Evolutionary conservation across 2,113 vertebrate species (phyloP).

Genomic region (Microcebus tavaratra): DNA sequence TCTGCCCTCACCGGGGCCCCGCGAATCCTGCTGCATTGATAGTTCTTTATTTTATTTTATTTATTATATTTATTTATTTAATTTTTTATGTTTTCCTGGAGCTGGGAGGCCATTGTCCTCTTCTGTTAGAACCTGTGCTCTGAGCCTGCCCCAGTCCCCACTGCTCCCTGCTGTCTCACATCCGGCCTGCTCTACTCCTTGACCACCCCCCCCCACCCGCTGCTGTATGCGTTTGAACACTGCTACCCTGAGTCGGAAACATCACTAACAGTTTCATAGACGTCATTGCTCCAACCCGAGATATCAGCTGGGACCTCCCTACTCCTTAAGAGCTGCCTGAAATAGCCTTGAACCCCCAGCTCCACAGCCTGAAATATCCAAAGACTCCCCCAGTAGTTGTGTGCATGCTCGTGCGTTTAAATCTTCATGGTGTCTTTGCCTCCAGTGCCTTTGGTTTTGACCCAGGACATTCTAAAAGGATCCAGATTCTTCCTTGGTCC

Average conservation of each 20-base stretch:
- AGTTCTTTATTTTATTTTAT: too few species aligned
- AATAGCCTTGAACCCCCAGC: background rate
- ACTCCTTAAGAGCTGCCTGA: background rate
- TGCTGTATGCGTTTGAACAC: background rate
- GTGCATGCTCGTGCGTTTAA: background rate
- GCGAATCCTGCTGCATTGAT: too few species aligned
- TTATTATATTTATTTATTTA: too few species aligned
- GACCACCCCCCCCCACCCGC: background rate
- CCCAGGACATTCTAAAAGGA: slow-evolving; percentile 52
- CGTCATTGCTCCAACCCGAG: background rate
- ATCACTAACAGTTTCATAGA: background rate
- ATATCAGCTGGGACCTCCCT: background rate
- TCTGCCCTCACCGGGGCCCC: background rate
- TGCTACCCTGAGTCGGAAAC: background rate
- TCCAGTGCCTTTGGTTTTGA: background rate
- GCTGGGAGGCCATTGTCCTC: background rate
- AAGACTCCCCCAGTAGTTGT: background rate
- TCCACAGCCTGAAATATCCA: background rate
- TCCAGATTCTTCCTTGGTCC: slow-evolving; percentile 5
- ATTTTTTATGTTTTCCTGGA: background rate
- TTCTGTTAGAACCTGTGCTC: background rate
- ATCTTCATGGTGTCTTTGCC: slow-evolving; percentile 49
- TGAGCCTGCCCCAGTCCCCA: background rate
- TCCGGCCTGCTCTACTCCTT: background rate
- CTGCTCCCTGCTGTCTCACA: background rate